Base-by-base conservation (phyloP, 1,140 invertebrate species). In the Conus betulinus region DNA sequence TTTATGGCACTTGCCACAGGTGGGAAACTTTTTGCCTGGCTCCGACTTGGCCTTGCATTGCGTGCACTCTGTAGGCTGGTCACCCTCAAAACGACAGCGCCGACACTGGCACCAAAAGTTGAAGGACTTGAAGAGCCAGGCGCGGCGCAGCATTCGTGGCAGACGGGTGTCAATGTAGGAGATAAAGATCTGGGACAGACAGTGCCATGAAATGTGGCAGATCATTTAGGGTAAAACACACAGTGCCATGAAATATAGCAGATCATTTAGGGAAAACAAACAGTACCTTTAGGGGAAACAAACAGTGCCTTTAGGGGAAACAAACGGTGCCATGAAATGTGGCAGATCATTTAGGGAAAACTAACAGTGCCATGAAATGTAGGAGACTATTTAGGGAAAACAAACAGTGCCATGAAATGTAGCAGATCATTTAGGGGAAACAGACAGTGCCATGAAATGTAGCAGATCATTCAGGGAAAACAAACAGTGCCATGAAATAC, bases 31-130 rank as follows among this genome's bases (percentile, higher is more conserved):
- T 76, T 93, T 92, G 13, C 88, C 91, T 2, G 90, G 90, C 20
- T 83, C 78, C 27, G 92, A 88, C 23, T 90, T 90, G 6, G 90
- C 92, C 11, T 90, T 88, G 71, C 94, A 94, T 51, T 93, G 89
- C 13, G 94, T 94, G 84, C 94, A 94, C 20, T 83, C 76, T 5
- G 91, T 88, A 3, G 92, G 67, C 71, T 93, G 91, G 87, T 93
- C 93, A 0, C 94, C 94, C 85, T 94, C 94, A 78, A 92, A 93
- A 52, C 91, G 87, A 88, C 94, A 94, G n/a, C 92, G 91, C 27
- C 76, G 90, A 84, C 94, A 94, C 27, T 91, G 87, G 87, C 94
- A 94, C 94, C 94, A 94, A 87, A 94, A 94, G 82, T 94, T 94
- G 88, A 94, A 94, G 3, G 94, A 94, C 82, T 94, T 93, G 87